Percentiles rank a stretch among this genome's conserved stretches.
These are phyloP conservation scores for Pangasianodon hypophthalmus DNA, from an alignment of 2,113 vertebrate species.

Conservation along the genomic window DNA sequence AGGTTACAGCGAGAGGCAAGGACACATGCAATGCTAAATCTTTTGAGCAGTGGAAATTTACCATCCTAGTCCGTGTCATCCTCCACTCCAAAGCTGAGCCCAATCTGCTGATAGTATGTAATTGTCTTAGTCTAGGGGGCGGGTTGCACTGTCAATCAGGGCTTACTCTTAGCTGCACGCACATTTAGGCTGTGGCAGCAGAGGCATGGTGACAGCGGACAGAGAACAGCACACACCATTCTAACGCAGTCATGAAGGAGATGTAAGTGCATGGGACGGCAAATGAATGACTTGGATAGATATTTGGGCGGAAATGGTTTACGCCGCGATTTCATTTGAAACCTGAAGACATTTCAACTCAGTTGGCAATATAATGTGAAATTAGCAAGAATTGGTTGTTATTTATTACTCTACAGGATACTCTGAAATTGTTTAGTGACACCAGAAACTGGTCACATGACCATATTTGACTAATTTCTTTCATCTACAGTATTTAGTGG, in stretches of 20 bases:
- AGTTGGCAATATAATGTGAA: background rate
- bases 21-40: slow-evolving; percentile 30
- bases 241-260: slow-evolving; percentile 57
- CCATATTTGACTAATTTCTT: background rate
- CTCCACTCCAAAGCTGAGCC: slow-evolving; percentile 35
- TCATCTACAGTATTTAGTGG: background rate
- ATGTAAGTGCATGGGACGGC: slow-evolving; percentile 52
- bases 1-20: slow-evolving; percentile 39
- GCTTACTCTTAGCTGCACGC: slow-evolving; percentile 47
- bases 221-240: slow-evolving; percentile 39
- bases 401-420: background rate
- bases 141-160: slow-evolving; percentile 46
- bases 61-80: slow-evolving; percentile 50
- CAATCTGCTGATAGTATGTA: slow-evolving; percentile 59
- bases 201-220: slow-evolving; percentile 57
- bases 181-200: slow-evolving; percentile 39
- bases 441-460: background rate
- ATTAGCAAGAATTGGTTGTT: background rate
- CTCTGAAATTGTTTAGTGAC: background rate
- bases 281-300: background rate
- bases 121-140: slow-evolving; percentile 57
- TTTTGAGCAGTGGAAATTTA: slow-evolving; percentile 70
- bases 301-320: background rate
- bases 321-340: background rate
- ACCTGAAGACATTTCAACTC: background rate